Base-by-base conservation (phyloP, 1,140 invertebrate genomes). In the Zaprionus lachaisei region DNA sequence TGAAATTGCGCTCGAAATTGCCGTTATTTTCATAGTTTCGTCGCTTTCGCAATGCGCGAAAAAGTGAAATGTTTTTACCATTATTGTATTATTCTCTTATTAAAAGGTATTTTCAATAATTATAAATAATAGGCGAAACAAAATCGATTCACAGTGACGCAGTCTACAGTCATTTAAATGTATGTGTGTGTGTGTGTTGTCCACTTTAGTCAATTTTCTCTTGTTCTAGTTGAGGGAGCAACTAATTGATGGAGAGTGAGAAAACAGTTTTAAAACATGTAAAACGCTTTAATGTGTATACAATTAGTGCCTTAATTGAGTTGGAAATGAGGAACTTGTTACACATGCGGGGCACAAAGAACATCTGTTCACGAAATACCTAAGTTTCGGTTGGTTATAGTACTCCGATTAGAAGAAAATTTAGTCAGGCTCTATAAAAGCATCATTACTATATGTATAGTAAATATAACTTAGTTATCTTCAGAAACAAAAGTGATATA, bases 31-130 rank as follows among this genome's bases (percentile, higher is more conserved):
- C 37, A 60, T 67, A 66, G 68, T 66, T 76, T 80, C 70, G 73
- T 86, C 79, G 91, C 81, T 90, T 89, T 89, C 81, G 79, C 72
- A 89, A 72, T 77, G 77, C 49, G 47, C 49, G 47, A 60, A 83
- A 87, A 87, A 86, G 73, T 80, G 79, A 87, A 87, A 83, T 80
- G 63, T 63, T 55, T 68, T 61, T 51, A 77, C 62, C 66, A 69
- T 84, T 72, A 77, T 79, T 81, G 49, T 51, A 84, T 80, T 63
- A 81, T 81, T 68, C 67, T 85, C 67, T 72, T 81, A 79, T 86
- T 80, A 72, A 83, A 89, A 89, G 75, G 65, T 34, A 87, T 81
- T 87, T 83, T 49, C 57, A 72, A 76, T 81, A 79, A 87, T 87
- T 81, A 84, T 44, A 44, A 24, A 60, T 80, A 64, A 78, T 73